phyloP scores from a whole-genome alignment of 2,888 invertebrate genomes.

The Nysson spinosus region DNA sequence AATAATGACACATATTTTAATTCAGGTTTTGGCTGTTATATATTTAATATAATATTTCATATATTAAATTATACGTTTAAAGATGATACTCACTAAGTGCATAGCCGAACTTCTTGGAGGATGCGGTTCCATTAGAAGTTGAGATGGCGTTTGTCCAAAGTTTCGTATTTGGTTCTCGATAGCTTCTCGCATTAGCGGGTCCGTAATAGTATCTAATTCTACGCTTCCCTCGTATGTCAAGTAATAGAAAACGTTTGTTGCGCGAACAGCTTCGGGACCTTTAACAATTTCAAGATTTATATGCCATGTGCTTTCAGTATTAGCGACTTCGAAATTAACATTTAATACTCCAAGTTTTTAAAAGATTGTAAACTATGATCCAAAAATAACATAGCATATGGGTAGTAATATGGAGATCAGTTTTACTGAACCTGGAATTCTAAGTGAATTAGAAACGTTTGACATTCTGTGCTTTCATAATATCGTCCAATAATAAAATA shows the following conservation, averaged over 20 bases:
- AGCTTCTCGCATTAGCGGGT: slow-evolving; percentile 94
- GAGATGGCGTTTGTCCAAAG: slow-evolving; percentile 99
- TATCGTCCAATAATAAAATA: too few relatives aligned
- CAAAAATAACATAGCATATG: too few relatives aligned
- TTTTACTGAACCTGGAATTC: too few relatives aligned
- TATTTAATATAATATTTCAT: too few relatives aligned
- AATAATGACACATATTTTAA: too few relatives aligned
- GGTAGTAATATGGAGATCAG: too few relatives aligned
- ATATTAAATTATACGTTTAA: slow-evolving; percentile 5
- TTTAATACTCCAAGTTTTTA: too few relatives aligned
- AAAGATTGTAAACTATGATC: too few relatives aligned
- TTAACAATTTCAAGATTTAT: slow-evolving; percentile 8
- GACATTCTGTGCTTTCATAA: too few relatives aligned
- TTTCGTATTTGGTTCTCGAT: slow-evolving; percentile 98
- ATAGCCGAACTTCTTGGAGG: slow-evolving; percentile 97
- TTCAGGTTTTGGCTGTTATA: too few relatives aligned
- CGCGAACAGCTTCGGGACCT: slow-evolving; percentile 97
- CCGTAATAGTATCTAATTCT: slow-evolving; percentile 92
- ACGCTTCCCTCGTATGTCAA: slow-evolving; percentile 99
- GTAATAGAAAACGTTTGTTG: slow-evolving; percentile 99
- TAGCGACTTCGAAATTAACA: not conserved
- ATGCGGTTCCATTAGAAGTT: slow-evolving; percentile 98
- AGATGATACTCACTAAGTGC: slow-evolving; percentile 85
- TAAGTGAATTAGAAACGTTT: too few relatives aligned
- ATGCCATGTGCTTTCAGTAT: not conserved